phyloP scores from a whole-genome alignment of 2,888 invertebrate species.

The Cosmorhoe ocellata region DNA sequence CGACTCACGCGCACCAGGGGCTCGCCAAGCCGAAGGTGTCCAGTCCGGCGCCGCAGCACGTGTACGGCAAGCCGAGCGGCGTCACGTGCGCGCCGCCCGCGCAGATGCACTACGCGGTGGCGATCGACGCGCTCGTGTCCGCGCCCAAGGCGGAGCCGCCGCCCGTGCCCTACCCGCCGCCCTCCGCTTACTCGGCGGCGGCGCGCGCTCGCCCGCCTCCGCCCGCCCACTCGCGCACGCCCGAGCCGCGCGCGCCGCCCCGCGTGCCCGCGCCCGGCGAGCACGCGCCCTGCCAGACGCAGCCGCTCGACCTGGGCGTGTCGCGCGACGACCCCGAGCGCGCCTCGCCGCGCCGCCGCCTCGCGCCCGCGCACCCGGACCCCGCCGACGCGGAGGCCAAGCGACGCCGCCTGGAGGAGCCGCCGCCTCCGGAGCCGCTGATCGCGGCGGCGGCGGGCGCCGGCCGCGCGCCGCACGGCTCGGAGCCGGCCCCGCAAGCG shows the following conservation, averaged over 20 bases:
- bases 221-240: constrained; percentile 81
- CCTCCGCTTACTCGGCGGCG: constrained; percentile 64
- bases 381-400: constrained; percentile 83
- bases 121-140: constrained; percentile 78
- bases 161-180: constrained; percentile 72
- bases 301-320: constrained; percentile 90
- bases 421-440: constrained; percentile 82
- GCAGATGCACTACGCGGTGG: constrained; percentile 67
- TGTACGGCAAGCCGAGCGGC: constrained; percentile 85
- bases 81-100: constrained; percentile 77
- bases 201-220: constrained; percentile 72
- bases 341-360: constrained; percentile 84
- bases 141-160: constrained; percentile 73
- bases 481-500: constrained; percentile 74
- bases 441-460: constrained; percentile 88
- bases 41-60: constrained; percentile 89
- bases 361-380: constrained; percentile 64
- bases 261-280: constrained; percentile 49
- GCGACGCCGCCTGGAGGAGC: constrained; percentile 84
- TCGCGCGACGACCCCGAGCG: constrained; percentile 84
- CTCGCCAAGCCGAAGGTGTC: constrained; percentile 85
- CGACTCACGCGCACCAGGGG: constrained; percentile 53
- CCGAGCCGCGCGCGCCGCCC: constrained; percentile 75
- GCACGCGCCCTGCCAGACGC: constrained; percentile 85
- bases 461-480: constrained; percentile 84